Evolutionary conservation across 1,140 invertebrate genomes (phyloP).

Genomic region (Chironomus tepperi): DNA sequence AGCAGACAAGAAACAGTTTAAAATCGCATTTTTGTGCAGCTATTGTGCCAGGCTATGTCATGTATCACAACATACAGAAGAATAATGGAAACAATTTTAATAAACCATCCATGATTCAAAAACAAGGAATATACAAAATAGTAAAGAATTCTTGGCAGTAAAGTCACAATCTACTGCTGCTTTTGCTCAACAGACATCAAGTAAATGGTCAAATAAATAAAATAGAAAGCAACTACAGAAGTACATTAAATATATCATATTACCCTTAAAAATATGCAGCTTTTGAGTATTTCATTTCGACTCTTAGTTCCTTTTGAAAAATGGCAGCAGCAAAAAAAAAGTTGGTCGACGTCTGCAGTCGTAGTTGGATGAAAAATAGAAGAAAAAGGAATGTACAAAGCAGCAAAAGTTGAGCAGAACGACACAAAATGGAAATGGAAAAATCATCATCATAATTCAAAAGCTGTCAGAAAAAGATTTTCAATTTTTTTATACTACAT

Average conservation of each 20-base stretch:
- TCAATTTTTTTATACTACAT: not conserved
- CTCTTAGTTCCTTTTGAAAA: too few relatives aligned
- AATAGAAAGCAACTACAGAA: conserved; percentile 11
- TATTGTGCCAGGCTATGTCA: conserved; percentile 11
- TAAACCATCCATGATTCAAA: conserved; percentile 8
- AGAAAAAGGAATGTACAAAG: not conserved
- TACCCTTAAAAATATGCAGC: not conserved
- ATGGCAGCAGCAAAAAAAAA: too few relatives aligned
- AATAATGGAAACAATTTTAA: not conserved
- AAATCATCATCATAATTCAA: conserved; percentile 23
- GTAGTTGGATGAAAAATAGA: not conserved
- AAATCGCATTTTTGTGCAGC: not conserved
- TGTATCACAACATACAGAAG: not conserved
- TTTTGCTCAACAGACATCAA: not conserved
- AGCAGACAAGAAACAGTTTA: too few relatives aligned
- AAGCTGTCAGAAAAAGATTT: conserved; percentile 18
- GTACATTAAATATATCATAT: conserved; percentile 15
- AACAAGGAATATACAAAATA: not conserved
- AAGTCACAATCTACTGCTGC: not conserved
- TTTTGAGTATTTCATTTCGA: too few relatives aligned
- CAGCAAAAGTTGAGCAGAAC: not conserved
- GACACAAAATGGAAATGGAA: conserved; percentile 15
- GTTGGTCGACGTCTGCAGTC: not conserved
- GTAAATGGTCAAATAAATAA: conserved; percentile 14
- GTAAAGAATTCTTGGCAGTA: not conserved